Evolutionary conservation across 2,113 vertebrate genomes (phyloP), one percentile per base, ranked within the genome.

Genomic region (Cinclus cinclus): DNA sequence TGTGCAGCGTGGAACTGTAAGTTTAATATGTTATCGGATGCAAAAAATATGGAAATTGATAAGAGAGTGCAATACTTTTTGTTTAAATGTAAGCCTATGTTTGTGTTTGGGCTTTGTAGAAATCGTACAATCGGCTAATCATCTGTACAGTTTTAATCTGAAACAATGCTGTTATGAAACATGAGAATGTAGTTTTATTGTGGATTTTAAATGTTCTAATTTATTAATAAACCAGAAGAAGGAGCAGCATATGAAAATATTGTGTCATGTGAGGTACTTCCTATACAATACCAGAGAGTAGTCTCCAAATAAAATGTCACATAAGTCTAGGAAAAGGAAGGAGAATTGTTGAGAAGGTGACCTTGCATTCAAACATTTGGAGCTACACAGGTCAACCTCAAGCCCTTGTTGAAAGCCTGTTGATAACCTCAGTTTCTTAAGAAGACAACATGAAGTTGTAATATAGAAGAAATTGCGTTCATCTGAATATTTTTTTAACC

Each of bases 131-230:
- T n/a, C n/a, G n/a, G n/a, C 58, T 71, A 65, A 37, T 95, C 59
- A 89, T 96, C 70, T 77, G 41, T 55, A 52, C 37, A 89, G 59
- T 80, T 97, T 97, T 95, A 76, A 90, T 96, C 75, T 94, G 24
- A 53, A 89, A 64, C 92, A 31, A 94, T 75, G 71, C 69, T 95
- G 25, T 94, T 96, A 95, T 55, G 44, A 83, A 52, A 91, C 68
- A 94, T 35, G 28, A 96, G 56, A 75, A 86, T 94, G 49, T 53
- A 87, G 44, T 95, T 94, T 97, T 86, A 92, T 90, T 96, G 83
- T 44, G 70, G 65, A 92, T 94, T 89, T 84, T 96, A 92, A 96
- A 84, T 81, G 12, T 49, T 74, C 58, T 86, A 87, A 91, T 97
- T 97, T 92, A 84, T 95, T 89, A 41, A 93, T 70, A 96, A 96